These are phyloP conservation scores for Drosophila paranaensis DNA, from an alignment of 2,888 invertebrate genomes.

Conservation along the genomic window DNA sequence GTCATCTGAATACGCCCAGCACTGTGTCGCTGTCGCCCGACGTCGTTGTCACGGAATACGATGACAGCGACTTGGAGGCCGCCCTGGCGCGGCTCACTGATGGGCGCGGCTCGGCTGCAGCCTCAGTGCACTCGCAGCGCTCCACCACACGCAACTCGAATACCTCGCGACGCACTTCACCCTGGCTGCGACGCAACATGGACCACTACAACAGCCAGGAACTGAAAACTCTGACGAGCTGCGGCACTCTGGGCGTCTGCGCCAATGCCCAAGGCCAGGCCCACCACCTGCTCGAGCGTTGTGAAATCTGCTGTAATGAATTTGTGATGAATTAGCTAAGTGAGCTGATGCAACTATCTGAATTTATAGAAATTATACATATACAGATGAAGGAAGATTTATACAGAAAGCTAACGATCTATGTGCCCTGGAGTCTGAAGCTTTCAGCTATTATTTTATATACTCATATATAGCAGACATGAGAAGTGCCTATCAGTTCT, in stretches of 20 bases:
- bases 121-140: conserved; percentile 42
- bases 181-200: conserved; percentile 59
- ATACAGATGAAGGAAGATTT: too few relatives aligned
- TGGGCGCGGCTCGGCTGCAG: conserved; percentile 48
- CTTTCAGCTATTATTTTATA: not conserved
- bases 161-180: conserved; percentile 68
- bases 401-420: too few relatives aligned
- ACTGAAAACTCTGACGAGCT: conserved; percentile 30
- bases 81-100: conserved; percentile 50
- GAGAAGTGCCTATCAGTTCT: not conserved
- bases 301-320: conserved; percentile 79
- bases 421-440: too few relatives aligned
- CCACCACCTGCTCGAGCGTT: conserved; percentile 68
- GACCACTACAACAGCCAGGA: conserved; percentile 41
- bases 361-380: too few relatives aligned
- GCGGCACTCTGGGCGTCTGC: conserved; percentile 35
- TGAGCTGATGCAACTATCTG: not conserved
- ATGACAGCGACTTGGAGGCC: conserved; percentile 57
- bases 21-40: conserved; percentile 54
- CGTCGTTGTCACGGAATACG: conserved; percentile 55
- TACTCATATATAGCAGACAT: not conserved
- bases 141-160: conserved; percentile 50
- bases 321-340: conserved; percentile 64
- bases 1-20: conserved; percentile 63
- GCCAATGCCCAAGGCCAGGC: conserved; percentile 9